Percentiles rank a stretch among this genome's conserved stretches.
Evolutionary conservation across 2,113 vertebrate species (phyloP).

Genomic region (Mesitornis unicolor): DNA sequence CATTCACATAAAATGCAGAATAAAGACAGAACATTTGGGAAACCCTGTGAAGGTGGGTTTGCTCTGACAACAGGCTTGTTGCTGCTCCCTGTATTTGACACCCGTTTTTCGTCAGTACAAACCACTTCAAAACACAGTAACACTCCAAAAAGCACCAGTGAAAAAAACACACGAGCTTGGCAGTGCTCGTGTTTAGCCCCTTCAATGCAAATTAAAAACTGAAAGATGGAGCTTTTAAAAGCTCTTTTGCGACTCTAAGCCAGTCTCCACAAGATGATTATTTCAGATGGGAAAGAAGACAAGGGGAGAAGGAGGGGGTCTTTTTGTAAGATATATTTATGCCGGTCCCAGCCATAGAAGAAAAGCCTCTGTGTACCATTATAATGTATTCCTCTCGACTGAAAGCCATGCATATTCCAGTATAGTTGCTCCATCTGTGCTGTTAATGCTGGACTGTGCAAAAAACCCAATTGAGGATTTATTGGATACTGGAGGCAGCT

Average conservation of each 20-base stretch:
- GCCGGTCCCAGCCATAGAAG: background rate
- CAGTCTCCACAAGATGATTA: background rate
- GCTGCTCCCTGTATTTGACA: background rate
- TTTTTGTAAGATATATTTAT: background rate
- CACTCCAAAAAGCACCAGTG: background rate
- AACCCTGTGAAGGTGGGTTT: background rate
- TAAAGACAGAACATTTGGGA: background rate
- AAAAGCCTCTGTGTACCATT: background rate
- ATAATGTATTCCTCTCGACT: conserved; percentile 4
- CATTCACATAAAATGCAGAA: background rate
- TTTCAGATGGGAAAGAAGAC: background rate
- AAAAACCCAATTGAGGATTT: background rate
- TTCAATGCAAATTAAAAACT: background rate
- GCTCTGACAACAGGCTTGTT: conserved; percentile 4
- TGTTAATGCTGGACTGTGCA: background rate
- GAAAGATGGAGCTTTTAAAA: background rate
- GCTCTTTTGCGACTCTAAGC: background rate
- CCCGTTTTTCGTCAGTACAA: background rate
- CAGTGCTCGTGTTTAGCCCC: background rate
- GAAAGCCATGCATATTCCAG: background rate
- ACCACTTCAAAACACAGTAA: background rate
- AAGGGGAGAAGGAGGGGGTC: background rate
- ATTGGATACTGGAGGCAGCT: background rate
- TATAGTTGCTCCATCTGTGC: conserved; percentile 12
- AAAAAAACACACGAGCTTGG: background rate